A percentile compares a stretch with the other conserved stretches of the same genome.
Evolutionary conservation across 2,113 vertebrate species (phyloP).

Genomic region (Peromyscus polionotus): DNA sequence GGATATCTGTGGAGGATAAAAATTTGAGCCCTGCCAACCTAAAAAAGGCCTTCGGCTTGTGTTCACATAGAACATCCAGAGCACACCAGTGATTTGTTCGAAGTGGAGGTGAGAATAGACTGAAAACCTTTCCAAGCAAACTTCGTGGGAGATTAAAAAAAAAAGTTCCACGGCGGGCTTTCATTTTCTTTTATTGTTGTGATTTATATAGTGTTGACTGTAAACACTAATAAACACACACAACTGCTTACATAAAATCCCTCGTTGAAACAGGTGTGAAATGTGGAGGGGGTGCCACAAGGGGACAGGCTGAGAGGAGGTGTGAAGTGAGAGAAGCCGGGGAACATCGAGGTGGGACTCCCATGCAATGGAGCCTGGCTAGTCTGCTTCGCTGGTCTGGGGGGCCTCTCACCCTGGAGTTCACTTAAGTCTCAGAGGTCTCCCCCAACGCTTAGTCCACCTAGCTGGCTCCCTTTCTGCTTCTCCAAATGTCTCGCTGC

Average conservation of each 20-base stretch:
- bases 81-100: not conserved
- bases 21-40: not conserved
- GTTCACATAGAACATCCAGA: not conserved
- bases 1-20: not conserved
- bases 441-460: rapidly evolving
- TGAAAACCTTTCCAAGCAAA: conserved; percentile 7
- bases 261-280: not conserved
- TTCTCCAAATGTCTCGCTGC: not conserved
- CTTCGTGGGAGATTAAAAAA: not conserved
- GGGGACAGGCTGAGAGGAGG: not conserved
- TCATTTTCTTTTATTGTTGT: not conserved
- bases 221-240: not conserved
- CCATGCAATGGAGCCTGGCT: rapidly evolving
- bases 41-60: not conserved
- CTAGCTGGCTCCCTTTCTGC: not conserved
- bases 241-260: not conserved
- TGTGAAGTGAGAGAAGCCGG: not conserved
- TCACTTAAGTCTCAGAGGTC: rapidly evolving
- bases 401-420: not conserved
- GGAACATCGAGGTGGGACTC: not conserved
- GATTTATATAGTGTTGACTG: not conserved
- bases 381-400: rapidly evolving
- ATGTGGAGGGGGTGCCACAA: not conserved
- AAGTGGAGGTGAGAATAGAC: not conserved
- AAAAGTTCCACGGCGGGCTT: conserved; percentile 9